These are phyloP conservation scores for Asbolus verrucosus DNA, from an alignment of 1,140 invertebrate species.

Conservation along the genomic window DNA sequence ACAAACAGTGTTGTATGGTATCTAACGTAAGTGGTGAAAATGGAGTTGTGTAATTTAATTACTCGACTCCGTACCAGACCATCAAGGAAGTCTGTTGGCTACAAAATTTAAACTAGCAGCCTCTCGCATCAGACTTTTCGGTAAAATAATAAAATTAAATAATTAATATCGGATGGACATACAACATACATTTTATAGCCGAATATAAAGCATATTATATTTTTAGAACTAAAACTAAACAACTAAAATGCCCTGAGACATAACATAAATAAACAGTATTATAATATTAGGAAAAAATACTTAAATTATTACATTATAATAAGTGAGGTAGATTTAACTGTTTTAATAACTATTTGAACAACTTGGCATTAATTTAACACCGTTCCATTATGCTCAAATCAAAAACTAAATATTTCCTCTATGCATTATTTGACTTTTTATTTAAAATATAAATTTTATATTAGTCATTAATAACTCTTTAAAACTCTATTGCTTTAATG, in stretches of 20 bases:
- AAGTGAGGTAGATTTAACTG: conserved; percentile 54
- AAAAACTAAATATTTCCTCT: conserved; percentile 25
- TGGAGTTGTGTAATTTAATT: background rate
- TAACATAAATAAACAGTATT: conserved; percentile 53
- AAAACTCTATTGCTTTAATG: conserved; percentile 15
- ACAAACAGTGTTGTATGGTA: conserved; percentile 25
- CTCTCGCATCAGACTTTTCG: conserved; percentile 55
- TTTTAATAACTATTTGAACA: conserved; percentile 40
- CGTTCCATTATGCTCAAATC: conserved; percentile 12
- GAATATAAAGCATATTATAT: conserved; percentile 21
- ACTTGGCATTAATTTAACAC: conserved; percentile 14
- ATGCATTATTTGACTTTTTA: too few species aligned
- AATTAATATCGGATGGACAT: conserved; percentile 43
- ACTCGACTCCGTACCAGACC: conserved; percentile 9
- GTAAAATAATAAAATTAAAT: conserved; percentile 49
- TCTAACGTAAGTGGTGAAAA: conserved; percentile 23
- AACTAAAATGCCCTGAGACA: conserved; percentile 57
- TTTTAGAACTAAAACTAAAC: conserved; percentile 29
- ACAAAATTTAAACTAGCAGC: conserved; percentile 56
- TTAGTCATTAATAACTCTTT: conserved; percentile 7
- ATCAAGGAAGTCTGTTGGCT: conserved; percentile 48
- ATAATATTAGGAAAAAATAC: conserved; percentile 56
- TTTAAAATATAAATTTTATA: conserved; percentile 18
- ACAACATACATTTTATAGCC: conserved; percentile 34
- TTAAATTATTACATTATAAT: conserved; percentile 42